Percentiles rank a stretch among this genome's conserved stretches.
phyloP scores from a whole-genome alignment of 2,797 vertebrate species.

The Danio kyathit region DNA sequence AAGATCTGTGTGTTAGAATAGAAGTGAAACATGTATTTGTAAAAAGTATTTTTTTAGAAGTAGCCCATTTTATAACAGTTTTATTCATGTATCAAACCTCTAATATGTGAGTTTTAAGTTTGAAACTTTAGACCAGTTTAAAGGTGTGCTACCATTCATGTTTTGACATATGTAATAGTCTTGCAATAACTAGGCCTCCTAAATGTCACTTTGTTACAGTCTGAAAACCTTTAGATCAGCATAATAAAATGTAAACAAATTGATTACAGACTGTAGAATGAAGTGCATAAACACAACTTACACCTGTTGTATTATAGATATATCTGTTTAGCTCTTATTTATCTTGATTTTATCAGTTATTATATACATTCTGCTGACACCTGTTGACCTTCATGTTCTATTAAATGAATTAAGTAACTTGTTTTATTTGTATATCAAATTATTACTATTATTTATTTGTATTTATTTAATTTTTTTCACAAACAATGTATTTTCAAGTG shows the following conservation, averaged over 20 bases:
- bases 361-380: too few relatives aligned
- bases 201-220: not conserved
- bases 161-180: not conserved
- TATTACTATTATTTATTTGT: too few relatives aligned
- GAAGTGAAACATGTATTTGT: not conserved
- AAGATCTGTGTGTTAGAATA: not conserved
- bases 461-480: too few relatives aligned
- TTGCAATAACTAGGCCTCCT: not conserved
- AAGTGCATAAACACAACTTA: not conserved
- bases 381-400: too few relatives aligned
- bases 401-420: too few relatives aligned
- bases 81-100: not conserved
- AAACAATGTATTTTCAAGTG: too few relatives aligned
- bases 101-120: not conserved
- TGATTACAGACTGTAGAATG: not conserved
- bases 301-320: not conserved
- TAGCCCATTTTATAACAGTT: not conserved
- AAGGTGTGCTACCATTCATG: not conserved
- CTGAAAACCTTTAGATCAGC: not conserved
- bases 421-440: too few relatives aligned
- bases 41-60: too few relatives aligned
- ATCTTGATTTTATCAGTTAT: too few relatives aligned
- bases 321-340: too few relatives aligned
- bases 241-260: not conserved
- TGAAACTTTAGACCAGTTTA: not conserved